Evolutionary conservation across 2,888 invertebrate genomes (phyloP), one percentile per base, ranked within the genome.

Genomic region (Bibio marci): DNA sequence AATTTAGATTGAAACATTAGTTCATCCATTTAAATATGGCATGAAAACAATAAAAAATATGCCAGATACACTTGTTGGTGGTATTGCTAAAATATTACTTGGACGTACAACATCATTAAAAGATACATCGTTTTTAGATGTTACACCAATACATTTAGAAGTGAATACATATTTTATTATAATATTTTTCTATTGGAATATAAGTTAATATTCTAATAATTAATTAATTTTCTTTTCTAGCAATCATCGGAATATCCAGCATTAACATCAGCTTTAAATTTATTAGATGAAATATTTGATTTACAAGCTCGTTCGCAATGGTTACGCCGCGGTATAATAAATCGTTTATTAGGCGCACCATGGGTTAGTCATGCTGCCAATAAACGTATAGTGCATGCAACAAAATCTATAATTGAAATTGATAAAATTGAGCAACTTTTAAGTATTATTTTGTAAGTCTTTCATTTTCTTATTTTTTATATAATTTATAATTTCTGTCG

Each of bases 261-360:
- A 12, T 61, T 87, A 46, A 67, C 82, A 47, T 82, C 86, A 47
- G 73, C 85, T 62, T 59, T 87, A 38, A 62, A 85, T 17, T 57
- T 87, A 39, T 76, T 86, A 71, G 83, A 86, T 52, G 86, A 87
- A 62, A 77, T 87, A 4, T 87, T 87, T 58, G 85, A 86, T 56
- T 62, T 86, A 43, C 76, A 80, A 56, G 76, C 76, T 37, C 67
- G 82, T 47, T 82, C 82, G 55, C 81, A 83, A 50, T 86, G 85
- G 85, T 64, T 87, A 37, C 60, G 86, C 30, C 65, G 82, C 38
- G 68, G 82, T 41, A 74, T 87, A 46, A 76, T 85, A 7, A 74
- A 77, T 11, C 63, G 86, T 32, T 58, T 86, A 4, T 37, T 49
- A 7, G 47, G 46, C 19, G 48, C 48, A 14, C 47, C 49, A 3